A percentile compares a stretch with the other conserved stretches of the same genome.
Conservation (phyloP, 37 sponge, comb jelly and placozoan genomes). For the Ephydatia muelleri region DNA sequence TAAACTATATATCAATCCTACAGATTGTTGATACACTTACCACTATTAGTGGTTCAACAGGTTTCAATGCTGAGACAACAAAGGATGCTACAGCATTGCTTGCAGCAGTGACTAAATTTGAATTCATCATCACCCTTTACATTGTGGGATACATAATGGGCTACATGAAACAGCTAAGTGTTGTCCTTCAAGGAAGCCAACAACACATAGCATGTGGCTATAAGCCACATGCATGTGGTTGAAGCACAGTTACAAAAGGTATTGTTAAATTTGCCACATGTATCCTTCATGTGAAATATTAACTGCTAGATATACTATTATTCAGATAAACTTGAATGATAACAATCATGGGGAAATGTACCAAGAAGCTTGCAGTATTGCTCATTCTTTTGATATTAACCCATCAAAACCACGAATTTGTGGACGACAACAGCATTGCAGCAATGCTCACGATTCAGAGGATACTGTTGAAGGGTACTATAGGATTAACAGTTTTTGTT, state of each 20-base stretch:
- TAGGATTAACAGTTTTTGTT: too few species aligned
- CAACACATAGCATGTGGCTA: not conserved
- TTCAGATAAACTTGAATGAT: too few species aligned
- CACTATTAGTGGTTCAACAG: not conserved
- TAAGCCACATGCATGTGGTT: not conserved
- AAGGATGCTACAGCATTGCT: not conserved
- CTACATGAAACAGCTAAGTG: constrained; percentile 1
- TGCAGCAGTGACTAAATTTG: not conserved
- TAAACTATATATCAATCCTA: not conserved
- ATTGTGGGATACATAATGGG: not conserved
- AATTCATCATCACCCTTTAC: not conserved
- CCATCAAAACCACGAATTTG: too few species aligned
- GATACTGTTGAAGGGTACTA: too few species aligned
- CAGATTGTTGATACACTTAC: not conserved
- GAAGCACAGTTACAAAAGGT: too few species aligned
- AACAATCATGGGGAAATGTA: too few species aligned
- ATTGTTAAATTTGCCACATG: too few species aligned
- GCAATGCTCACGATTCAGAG: constrained; percentile 31
- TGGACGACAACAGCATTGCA: too few species aligned
- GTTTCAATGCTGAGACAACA: not conserved
- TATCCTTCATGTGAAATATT: too few species aligned
- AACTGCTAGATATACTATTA: too few species aligned
- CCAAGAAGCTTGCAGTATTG: too few species aligned
- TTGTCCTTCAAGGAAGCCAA: not conserved
- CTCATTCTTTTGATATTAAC: too few species aligned